Evolutionary conservation across 2,888 invertebrate genomes (phyloP), one percentile per base, ranked within the genome.

Genomic region (Meta bourneti): DNA sequence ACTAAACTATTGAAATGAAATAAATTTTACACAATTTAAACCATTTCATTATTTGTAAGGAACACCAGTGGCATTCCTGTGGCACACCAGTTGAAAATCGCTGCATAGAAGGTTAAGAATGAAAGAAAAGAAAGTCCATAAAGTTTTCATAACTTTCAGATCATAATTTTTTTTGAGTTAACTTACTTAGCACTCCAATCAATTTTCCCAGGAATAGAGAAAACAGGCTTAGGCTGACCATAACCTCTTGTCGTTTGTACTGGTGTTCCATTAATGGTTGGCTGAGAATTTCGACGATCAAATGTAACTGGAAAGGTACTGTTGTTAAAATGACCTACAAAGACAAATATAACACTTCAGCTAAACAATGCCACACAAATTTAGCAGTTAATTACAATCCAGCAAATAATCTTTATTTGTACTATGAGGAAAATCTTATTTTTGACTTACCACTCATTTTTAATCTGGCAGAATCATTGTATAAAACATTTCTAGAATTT

Each of bases 101-200:
- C 34, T 2, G 34, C 34, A 2, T 34, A 34, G 34, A 34, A 34
- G 4, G 34, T 34, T 34, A 34, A 34, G 34, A 34, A 34, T 34
- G 34, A 34, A 34, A 34, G 1, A 34, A 34, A 34, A 34, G 4
- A n/a, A n/a, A n/a, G n/a, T n/a, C n/a, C n/a, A n/a, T n/a, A n/a
- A n/a, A n/a, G n/a, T n/a, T 34, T 34, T 34, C 34, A 34, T 4
- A 34, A 34, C 1, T 34, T 34, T 34, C 34, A 2, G 34, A 34
- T 34, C 1, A 34, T 4, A 2, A 34, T 34, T 34, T 34, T 34
- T 34, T 34, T 20, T n/a, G n/a, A n/a, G n/a, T n/a, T n/a, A n/a
- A 94, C 94, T 94, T 94, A 98, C 96, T 97, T 97, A 92, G 97
- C 97, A 90, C 97, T 97, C 97, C 97, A 97, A 95, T 97, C 97